Base-by-base conservation (phyloP, 2,888 invertebrate genomes). In the Nymphalis urticae region DNA sequence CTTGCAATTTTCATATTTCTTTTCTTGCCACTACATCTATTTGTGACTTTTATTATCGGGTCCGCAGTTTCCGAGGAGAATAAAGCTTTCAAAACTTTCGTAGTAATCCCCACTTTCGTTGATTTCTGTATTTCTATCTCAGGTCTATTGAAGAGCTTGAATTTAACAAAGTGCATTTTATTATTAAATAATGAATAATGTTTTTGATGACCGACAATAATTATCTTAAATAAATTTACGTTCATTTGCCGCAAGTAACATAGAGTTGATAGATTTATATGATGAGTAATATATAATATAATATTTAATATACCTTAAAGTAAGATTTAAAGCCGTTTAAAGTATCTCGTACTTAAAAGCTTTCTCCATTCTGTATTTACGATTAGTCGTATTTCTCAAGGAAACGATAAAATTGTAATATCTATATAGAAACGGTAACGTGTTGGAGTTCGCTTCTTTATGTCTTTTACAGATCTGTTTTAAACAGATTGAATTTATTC, bases 1-100 rank as follows among this genome's bases (percentile, higher is more conserved):
- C 74, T 70, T 73, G 75, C 78, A 76, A 79, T 81, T 78, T 80
- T 79, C 77, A 79, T 79, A 79, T 79, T 80, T 71, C 71, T 81
- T 75, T 75, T 72, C 64, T 48, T 59, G 74, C 75, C 75, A 76
- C 74, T 79, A 78, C 78, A 80, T 75, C 76, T 72, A 74, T 75
- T 77, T 68, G 71, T 76, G 73, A 76, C 71, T 68, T 71, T 72
- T 74, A 72, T 73, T 69, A 73, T 68, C 69, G 64, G 71, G 72
- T 62, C 69, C 62, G 66, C 68, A 24, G 62, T 51, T 64, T 64
- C 64, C 64, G 36, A 66, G 61, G 60, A 42, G 68, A 50, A 69
- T 73, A 73, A 72, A 72, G 68, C 72, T 70, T 68, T 70, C 70
- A 72, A 61, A 71, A 72, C 70, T 72, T 72, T 62, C 51, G 58